These are phyloP conservation scores for Hafferia zeledoni DNA, from an alignment of 2,797 vertebrate genomes.

Conservation along the genomic window DNA sequence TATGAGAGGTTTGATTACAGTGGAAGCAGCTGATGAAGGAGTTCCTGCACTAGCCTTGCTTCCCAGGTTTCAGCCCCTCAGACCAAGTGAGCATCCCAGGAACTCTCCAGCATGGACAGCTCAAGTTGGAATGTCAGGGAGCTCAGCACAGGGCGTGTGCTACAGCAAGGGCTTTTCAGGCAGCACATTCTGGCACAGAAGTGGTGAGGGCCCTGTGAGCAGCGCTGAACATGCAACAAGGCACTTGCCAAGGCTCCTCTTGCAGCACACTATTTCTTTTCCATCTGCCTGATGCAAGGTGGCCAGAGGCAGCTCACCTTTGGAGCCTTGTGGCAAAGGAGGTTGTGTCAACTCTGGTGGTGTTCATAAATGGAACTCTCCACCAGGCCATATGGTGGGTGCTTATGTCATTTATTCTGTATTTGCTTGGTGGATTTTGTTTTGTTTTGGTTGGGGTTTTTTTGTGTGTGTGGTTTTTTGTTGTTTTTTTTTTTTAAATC, in stretches of 20 bases:
- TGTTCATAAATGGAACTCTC: not conserved
- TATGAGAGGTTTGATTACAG: not conserved
- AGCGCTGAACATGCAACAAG: not conserved
- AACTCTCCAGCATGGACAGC: fast-evolving
- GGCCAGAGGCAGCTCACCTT: not conserved
- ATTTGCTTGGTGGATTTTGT: not conserved
- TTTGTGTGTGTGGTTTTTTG: not conserved
- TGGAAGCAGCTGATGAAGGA: not conserved
- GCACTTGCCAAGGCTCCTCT: not conserved
- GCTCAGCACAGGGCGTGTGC: fast-evolving
- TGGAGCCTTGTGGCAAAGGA: not conserved
- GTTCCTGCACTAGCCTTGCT: not conserved
- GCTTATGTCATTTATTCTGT: not conserved
- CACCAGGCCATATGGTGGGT: not conserved
- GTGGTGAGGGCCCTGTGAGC: fast-evolving
- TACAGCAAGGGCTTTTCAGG: not conserved
- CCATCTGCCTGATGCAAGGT: not conserved
- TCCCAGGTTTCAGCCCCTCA: not conserved
- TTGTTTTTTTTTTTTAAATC: not conserved
- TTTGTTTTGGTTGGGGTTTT: not conserved
- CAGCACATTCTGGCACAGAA: fast-evolving
- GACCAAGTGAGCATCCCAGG: not conserved
- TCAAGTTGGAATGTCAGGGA: not conserved
- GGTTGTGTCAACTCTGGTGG: not conserved
- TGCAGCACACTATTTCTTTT: not conserved